Evolutionary conservation across 2,888 invertebrate species (phyloP), one percentile per base, ranked within the genome.

Genomic region (Thymelicus acteon): DNA sequence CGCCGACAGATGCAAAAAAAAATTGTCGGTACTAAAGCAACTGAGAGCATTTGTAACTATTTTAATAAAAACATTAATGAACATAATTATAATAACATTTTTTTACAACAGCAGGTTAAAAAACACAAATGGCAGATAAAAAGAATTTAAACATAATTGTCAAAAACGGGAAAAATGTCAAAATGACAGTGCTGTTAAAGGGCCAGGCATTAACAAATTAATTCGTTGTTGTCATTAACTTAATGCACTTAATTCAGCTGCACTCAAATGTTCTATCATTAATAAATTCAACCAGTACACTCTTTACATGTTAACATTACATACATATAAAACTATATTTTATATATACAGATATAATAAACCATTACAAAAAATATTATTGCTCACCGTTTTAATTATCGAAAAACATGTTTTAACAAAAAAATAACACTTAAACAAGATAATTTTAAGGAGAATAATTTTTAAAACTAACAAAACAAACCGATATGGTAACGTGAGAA

Each of bases 401-500:
- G n/a, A 49, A 67, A 67, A 67, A 58, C 0, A 47, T 7, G 48
- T 44, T n/a, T 67, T 24, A 15, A 67, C 49, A 49, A 60, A 13
- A 66, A 48, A 37, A 15, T 48, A 44, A 54, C 52, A 19, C 58
- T 58, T 60, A 72, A 12, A 54, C 49, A 13, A 58, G 67, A 49
- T 57, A 49, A 65, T 64, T 60, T 61, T 60, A 67, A 15, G 15
- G 44, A 47, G 54, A 44, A 65, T 49, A 72, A 57, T 72, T 68
- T 72, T 69, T 58, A 62, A 37, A 71, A 68, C 64, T 72, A 72
- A 67, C 7, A 6, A 66, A 48, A 58, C 58, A 71, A 76, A 73
- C 72, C 73, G 75, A 75, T 72, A 67, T 76, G 77, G 78, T 78
- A 79, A 79, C 79, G 48, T 71, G 71, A 75, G 63, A 75, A 78